Evolutionary conservation across 2,888 invertebrate genomes (phyloP).

Genomic region (Synanthedon formicaeformis): DNA sequence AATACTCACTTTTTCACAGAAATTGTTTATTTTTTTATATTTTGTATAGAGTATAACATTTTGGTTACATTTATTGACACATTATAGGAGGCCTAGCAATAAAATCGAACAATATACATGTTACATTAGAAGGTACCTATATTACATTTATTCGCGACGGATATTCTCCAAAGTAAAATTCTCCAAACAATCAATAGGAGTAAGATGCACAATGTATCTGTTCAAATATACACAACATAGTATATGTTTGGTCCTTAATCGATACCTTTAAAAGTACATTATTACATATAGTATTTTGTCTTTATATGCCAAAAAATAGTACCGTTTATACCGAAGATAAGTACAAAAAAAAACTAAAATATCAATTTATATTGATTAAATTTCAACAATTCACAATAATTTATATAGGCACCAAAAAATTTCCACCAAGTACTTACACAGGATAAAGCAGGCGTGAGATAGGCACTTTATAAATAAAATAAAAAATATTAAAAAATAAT

Average conservation of each 20-base stretch:
- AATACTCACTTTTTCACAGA: conserved; percentile 32
- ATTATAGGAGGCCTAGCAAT: conserved; percentile 59
- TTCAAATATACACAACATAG: conserved; percentile 24
- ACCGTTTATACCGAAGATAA: conserved; percentile 13
- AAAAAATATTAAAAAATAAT: background rate
- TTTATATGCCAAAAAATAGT: background rate
- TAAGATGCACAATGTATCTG: background rate
- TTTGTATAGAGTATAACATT: conserved; percentile 65
- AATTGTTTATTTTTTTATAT: conserved; percentile 59
- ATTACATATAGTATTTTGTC: background rate
- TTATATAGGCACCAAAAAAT: conserved; percentile 10
- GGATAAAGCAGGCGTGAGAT: conserved; percentile 22
- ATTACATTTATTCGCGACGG: conserved; percentile 26
- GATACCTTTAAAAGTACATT: conserved; percentile 2
- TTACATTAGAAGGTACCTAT: conserved; percentile 58
- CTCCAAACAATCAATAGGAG: conserved; percentile 31
- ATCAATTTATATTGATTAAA: background rate
- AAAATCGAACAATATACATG: conserved; percentile 62
- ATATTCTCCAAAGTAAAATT: conserved; percentile 32
- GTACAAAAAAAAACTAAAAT: conserved; percentile 13
- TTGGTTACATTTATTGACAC: conserved; percentile 69
- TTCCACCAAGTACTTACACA: conserved; percentile 6
- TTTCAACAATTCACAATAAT: background rate
- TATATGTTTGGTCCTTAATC: conserved; percentile 44
- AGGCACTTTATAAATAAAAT: conserved; percentile 45